Conservation (phyloP, 2,888 invertebrate species). For the Plagodis pulveraria region DNA sequence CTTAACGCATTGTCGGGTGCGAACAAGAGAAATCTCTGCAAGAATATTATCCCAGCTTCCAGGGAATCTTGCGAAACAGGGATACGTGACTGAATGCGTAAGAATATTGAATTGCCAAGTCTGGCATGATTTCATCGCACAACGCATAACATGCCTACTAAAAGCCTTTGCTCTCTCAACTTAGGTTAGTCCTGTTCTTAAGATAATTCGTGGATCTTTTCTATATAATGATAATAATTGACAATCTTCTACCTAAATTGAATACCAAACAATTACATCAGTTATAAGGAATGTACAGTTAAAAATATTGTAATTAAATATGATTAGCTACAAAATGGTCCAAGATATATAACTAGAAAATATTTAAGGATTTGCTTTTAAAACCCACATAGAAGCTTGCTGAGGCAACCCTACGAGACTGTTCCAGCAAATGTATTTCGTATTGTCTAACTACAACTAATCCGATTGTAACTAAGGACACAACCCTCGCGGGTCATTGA, state of each 20-base stretch:
- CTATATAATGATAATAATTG: no score
- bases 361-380: no score
- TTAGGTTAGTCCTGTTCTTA: no score
- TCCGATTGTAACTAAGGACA: constrained; percentile 1
- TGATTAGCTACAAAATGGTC: no score
- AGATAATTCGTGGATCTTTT: no score
- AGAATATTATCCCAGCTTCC: constrained; percentile 11
- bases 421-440: background rate
- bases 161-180: no score
- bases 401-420: constrained; percentile 8
- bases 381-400: no score
- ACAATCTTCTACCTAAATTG: no score
- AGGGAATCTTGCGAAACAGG: constrained; percentile 6
- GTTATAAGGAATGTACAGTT: no score
- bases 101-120: constrained; percentile 12
- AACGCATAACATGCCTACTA: background rate
- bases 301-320: no score
- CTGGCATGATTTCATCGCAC: constrained; percentile 9
- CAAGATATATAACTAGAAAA: no score
- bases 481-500: constrained; percentile 37
- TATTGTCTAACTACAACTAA: background rate
- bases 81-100: constrained; percentile 21
- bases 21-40: constrained; percentile 6
- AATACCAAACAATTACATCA: no score
- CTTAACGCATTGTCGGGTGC: constrained; percentile 8